Evolutionary conservation across 2,113 vertebrate species (phyloP).

Genomic region (Xyrauchen texanus): DNA sequence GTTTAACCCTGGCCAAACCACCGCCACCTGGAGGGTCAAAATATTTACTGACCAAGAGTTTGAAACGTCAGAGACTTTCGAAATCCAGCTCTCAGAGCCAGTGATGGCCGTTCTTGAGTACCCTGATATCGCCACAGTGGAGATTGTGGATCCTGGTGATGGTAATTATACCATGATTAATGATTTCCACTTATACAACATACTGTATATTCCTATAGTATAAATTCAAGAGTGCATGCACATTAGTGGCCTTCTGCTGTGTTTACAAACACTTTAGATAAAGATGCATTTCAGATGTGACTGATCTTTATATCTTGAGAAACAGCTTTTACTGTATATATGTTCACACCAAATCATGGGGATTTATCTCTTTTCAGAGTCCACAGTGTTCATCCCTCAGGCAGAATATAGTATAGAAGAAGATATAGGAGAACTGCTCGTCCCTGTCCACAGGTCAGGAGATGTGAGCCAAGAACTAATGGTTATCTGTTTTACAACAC

Average conservation of each 20-base stretch:
- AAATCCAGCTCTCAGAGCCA: slow-evolving; percentile 82
- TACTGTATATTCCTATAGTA: too few relatives aligned
- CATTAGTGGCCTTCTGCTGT: too few relatives aligned
- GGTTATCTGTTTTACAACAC: slow-evolving; percentile 82
- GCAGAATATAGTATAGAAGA: slow-evolving; percentile 81
- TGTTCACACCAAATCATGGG: background rate
- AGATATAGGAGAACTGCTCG: slow-evolving; percentile 79
- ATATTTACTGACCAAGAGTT: slow-evolving; percentile 83
- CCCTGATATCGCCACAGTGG: slow-evolving; percentile 75
- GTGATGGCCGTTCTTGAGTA: slow-evolving; percentile 83
- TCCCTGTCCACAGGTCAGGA: slow-evolving; percentile 79
- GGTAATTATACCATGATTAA: slow-evolving; percentile 62
- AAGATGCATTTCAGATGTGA: too few relatives aligned
- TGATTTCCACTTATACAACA: background rate
- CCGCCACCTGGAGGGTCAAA: slow-evolving; percentile 80
- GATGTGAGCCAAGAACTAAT: slow-evolving; percentile 82
- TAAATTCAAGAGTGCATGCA: too few relatives aligned
- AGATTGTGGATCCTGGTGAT: slow-evolving; percentile 85
- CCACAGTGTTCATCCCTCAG: slow-evolving; percentile 83
- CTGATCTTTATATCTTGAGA: too few relatives aligned
- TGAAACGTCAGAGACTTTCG: slow-evolving; percentile 83
- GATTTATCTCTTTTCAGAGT: slow-evolving; percentile 71
- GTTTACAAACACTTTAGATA: too few relatives aligned
- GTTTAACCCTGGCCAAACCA: slow-evolving; percentile 84
- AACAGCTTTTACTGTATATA: background rate